Evolutionary conservation across 2,888 invertebrate species (phyloP), one percentile per base, ranked within the genome.

Genomic region (Athripsodes cinereus): DNA sequence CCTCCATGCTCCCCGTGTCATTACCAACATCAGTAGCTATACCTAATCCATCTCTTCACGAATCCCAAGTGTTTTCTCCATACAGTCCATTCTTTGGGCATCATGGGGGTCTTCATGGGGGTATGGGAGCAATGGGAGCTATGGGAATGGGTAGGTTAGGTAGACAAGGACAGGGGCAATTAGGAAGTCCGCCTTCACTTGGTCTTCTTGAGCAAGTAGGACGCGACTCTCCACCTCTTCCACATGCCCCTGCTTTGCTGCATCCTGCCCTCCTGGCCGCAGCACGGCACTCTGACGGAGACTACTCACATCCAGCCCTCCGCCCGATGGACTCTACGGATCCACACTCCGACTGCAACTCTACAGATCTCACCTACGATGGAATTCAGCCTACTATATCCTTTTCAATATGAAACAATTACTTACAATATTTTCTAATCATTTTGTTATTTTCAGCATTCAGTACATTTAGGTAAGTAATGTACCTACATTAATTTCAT

Each of bases 21-120:
- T 81, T 96, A 72, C 95, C 96, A 66, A 96, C 96, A 61, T 92
- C 94, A 63, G 96, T 96, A 70, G 96, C 96, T 72, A 96, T 96
- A 73, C 92, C 96, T 61, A 96, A 96, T 76, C 96, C 96, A 59
- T 91, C 93, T 71, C 83, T 96, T 67, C 94, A 95, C 80, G 92
- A 93, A 81, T 92, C 92, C 72, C 92, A 93, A 78, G 91, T 93
- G 70, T 93, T 92, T 76, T 92, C 92, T 66, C 92, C 92, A 66
- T 92, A 92, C 78, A 90, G 90, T 70, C 92, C 92, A 66, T 92
- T 92, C 80, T 92, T 92, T 78, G 88, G 87, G 59, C 81, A 80
- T 52, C 69, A 78, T 72, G 72, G 81, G 72, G 70, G 71, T 35
- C 70, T 71, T 8, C 72, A 59, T 48, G 62, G 60, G 13, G 59